Evolutionary conservation across 2,797 vertebrate species (phyloP), one percentile per base, ranked within the genome.

Genomic region (Myotis planiceps): DNA sequence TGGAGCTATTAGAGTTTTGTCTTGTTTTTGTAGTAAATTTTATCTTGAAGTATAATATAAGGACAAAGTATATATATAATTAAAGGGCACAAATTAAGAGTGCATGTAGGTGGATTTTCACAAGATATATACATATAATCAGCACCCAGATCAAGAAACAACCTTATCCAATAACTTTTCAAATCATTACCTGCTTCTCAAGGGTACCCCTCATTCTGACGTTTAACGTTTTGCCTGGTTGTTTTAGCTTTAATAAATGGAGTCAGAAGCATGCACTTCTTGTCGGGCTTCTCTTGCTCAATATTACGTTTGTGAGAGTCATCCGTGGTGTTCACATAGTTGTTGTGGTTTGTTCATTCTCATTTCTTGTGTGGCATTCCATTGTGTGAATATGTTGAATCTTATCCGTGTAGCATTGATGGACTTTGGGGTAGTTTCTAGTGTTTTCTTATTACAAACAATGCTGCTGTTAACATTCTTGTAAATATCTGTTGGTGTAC

Each of bases 21-120:
- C 63, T 95, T 69, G 55, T n/a, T 69, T 95, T 51, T 39, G 27
- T 25, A 72, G 49, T 83, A 51, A 92, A 71, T 78, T 37, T 92
- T 88, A 71, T 78, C 37, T 92, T 88, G 25, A 83, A 76, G 60
- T 71, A 53, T 69, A 45, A 69, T 8, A 4, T 88, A 88, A 74
- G 16, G 55, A n/a, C 18, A 74, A 47, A 81, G 34, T 58, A 65
- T 34, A 37, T 42, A 82, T 23, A 29, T 49, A 68, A 66, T 39
- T 69, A 83, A 88, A 95, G 58, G 27, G 23, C 14, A 66, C 1
- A 10, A 74, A 51, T 86, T 68, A 45, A 37, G 12, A 84, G 12
- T 39, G 4, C 37, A 1, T n/a, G 15, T 25, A 69, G 34, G 2
- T 79, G 58, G 58, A 68, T 92, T 80, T 88, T 88, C 63, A 80